Percentiles rank a stretch among this genome's conserved stretches.
These are phyloP conservation scores for Xiphydria camelus DNA, from an alignment of 2,888 invertebrate genomes.

Conservation along the genomic window DNA sequence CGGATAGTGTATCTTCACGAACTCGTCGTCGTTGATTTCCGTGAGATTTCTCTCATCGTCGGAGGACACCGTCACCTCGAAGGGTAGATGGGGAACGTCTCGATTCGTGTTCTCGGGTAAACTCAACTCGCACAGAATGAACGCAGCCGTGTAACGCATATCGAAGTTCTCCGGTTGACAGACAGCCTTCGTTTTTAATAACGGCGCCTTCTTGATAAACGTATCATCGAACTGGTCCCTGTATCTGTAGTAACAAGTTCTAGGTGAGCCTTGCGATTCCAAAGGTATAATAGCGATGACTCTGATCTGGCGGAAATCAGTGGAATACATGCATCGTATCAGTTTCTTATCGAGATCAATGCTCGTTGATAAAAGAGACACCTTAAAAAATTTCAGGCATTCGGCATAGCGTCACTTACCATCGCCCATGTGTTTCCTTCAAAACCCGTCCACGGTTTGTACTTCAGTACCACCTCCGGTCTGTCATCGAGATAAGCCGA, in stretches of 20 bases:
- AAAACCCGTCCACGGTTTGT: constrained; percentile 12
- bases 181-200: constrained; percentile 20
- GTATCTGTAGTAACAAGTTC: constrained; percentile 31
- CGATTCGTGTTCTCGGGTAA: constrained; percentile 4
- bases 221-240: background rate
- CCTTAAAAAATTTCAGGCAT: too few relatives aligned
- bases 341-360: background rate
- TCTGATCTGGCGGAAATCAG: constrained; percentile 23
- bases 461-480: constrained; percentile 32
- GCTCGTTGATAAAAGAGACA: too few relatives aligned
- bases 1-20: constrained; percentile 26
- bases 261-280: constrained; percentile 4
- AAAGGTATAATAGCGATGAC: constrained; percentile 30
- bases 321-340: background rate
- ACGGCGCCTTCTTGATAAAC: constrained; percentile 11
- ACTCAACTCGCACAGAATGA: constrained; percentile 30
- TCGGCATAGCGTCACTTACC: constrained; percentile 18
- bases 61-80: constrained; percentile 24
- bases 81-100: constrained; percentile 17
- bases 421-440: constrained; percentile 23
- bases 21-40: constrained; percentile 12
- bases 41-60: background rate
- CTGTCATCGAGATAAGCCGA: constrained; percentile 34
- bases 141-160: constrained; percentile 29
- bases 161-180: constrained; percentile 27